phyloP scores from a whole-genome alignment of 92 coral and sea anemone genomes.

The Palythoa heliodiscus region DNA sequence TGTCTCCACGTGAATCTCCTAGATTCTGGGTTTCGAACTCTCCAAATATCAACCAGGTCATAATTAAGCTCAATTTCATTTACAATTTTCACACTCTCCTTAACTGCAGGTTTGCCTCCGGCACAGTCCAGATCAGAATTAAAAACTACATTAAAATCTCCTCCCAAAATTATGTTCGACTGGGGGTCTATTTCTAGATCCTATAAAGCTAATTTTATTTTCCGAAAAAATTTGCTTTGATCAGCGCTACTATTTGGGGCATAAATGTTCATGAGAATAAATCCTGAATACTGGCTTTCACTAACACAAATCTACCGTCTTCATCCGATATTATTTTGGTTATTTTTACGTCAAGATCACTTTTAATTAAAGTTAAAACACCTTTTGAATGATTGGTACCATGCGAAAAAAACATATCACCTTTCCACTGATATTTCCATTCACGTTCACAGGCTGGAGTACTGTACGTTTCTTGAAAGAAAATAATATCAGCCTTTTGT shows the following conservation, averaged over 20 bases:
- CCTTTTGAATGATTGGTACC: conserved; percentile 50
- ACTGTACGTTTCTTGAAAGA: conserved; percentile 55
- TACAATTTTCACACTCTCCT: too few relatives aligned
- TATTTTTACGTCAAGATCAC: background rate
- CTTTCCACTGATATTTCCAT: too few relatives aligned
- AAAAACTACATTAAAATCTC: conserved; percentile 49
- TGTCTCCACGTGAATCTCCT: too few relatives aligned
- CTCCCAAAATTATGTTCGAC: conserved; percentile 26
- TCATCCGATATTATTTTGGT: conserved; percentile 9
- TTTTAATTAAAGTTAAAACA: background rate
- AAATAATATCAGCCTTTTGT: conserved; percentile 45
- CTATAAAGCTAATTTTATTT: background rate
- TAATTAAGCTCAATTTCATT: too few relatives aligned
- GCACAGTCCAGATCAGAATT: conserved; percentile 48
- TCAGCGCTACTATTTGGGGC: conserved; percentile 39
- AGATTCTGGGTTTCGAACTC: too few relatives aligned
- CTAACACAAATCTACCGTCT: conserved; percentile 49
- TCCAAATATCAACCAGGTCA: too few relatives aligned
- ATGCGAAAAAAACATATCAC: conserved; percentile 55
- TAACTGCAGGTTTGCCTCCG: too few relatives aligned
- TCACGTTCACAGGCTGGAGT: conserved; percentile 43
- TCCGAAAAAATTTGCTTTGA: conserved; percentile 31
- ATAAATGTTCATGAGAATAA: conserved; percentile 46
- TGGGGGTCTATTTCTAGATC: background rate
- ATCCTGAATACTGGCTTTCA: conserved; percentile 46